Conservation (phyloP, 2,113 vertebrate species). For the Rhombomys opimus region DNA sequence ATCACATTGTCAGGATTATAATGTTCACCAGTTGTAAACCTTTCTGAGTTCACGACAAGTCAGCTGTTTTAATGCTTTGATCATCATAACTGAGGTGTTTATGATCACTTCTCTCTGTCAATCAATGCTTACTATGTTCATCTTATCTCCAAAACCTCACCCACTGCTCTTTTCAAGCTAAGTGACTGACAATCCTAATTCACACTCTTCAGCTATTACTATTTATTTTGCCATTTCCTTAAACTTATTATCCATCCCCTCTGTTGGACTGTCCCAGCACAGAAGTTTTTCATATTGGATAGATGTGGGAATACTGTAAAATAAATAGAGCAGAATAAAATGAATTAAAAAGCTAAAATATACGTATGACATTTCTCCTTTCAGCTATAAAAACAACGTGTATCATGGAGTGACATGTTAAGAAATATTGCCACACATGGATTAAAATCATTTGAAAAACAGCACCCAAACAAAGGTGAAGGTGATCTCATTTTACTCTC, state of each 20-base stretch:
- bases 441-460: conserved; percentile 10
- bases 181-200: neutral
- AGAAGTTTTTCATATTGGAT: neutral
- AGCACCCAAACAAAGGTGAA: neutral
- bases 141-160: neutral
- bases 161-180: neutral
- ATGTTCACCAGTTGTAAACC: conserved; percentile 45
- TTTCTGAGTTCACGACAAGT: neutral
- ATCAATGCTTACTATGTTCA: neutral
- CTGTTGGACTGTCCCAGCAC: neutral
- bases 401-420: neutral
- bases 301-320: neutral
- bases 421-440: neutral
- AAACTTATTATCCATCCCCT: neutral
- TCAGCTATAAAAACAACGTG: neutral
- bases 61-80: neutral
- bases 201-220: neutral
- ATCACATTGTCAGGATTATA: conserved; percentile 51
- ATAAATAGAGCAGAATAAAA: neutral
- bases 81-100: neutral
- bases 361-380: neutral
- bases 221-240: neutral
- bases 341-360: neutral
- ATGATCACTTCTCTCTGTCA: neutral
- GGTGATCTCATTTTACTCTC: neutral